phyloP scores from a whole-genome alignment of 2,888 invertebrate genomes.

The Drosophila macrospina region DNA sequence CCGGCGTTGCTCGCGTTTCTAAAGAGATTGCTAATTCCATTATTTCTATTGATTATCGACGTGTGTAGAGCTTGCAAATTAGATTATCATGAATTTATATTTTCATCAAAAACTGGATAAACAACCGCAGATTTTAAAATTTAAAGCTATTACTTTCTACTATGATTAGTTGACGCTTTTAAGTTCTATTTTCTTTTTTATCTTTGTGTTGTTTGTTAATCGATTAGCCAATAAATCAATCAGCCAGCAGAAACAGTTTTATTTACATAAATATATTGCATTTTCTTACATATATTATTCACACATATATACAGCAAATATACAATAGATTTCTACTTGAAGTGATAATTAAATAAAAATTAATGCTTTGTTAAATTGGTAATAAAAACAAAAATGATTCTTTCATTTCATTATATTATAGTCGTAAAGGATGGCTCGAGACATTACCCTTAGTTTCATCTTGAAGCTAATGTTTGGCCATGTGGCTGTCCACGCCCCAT shows the following conservation, averaged over 20 bases:
- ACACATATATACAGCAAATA: not conserved
- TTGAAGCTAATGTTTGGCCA: conserved; percentile 58
- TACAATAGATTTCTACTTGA: conserved; percentile 10
- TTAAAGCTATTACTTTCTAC: too few species aligned
- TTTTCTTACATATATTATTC: not conserved
- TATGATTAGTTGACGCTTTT: too few species aligned
- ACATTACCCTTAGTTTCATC: conserved; percentile 14
- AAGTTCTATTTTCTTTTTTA: too few species aligned
- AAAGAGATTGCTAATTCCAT: too few species aligned
- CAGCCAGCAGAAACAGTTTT: not conserved
- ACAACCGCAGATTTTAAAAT: too few species aligned
- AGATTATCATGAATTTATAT: too few species aligned
- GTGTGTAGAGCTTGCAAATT: too few species aligned
- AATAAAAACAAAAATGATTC: conserved; percentile 7
- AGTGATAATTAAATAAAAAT: conserved; percentile 37
- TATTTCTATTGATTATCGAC: too few species aligned
- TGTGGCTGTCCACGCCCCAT: conserved; percentile 77
- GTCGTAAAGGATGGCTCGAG: conserved; percentile 33
- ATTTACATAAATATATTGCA: not conserved
- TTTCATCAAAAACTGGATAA: too few species aligned
- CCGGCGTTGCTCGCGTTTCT: not conserved
- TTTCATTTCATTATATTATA: conserved; percentile 20
- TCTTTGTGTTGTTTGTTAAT: not conserved
- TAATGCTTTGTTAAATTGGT: conserved; percentile 30
- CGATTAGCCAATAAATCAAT: not conserved